Conservation (phyloP, 2,888 invertebrate species). For the Mycogona germanica region DNA sequence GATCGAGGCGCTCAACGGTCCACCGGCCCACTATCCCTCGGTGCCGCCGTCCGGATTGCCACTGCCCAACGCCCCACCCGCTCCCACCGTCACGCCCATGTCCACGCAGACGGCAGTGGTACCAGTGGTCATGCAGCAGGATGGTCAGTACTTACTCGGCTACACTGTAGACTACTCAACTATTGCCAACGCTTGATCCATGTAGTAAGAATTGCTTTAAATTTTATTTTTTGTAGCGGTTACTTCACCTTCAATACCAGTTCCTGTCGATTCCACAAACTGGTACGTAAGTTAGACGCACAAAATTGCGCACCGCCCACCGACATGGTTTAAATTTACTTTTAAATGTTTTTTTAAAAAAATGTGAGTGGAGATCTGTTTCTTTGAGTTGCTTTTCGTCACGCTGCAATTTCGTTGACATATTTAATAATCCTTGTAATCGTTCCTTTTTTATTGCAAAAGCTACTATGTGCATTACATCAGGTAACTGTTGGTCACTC, state of each 20-base stretch:
- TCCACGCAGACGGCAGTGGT: background rate
- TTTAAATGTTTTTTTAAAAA: too few relatives aligned
- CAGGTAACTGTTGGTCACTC: constrained; percentile 15
- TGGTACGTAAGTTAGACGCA: constrained; percentile 4
- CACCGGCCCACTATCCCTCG: constrained; percentile 36
- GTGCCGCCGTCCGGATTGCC: background rate
- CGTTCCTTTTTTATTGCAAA: background rate
- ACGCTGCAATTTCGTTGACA: too few relatives aligned
- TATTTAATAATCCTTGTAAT: background rate
- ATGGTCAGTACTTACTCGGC: constrained; percentile 10
- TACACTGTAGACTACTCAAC: background rate
- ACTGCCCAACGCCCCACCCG: background rate
- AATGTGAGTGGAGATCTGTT: too few relatives aligned
- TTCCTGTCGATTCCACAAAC: constrained; percentile 10
- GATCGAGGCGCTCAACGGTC: constrained; percentile 92
- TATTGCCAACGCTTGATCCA: background rate
- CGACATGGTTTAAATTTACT: too few relatives aligned
- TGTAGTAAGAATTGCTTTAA: background rate
- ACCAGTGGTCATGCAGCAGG: constrained; percentile 14
- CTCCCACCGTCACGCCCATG: background rate
- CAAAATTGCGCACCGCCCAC: too few relatives aligned
- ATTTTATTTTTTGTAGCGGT: constrained; percentile 5
- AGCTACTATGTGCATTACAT: constrained; percentile 18
- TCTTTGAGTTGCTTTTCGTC: too few relatives aligned
- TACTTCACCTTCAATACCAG: constrained; percentile 15